Evolutionary conservation across 2,797 vertebrate species (phyloP), one percentile per base, ranked within the genome.

Genomic region (Eidolon dupreanum): DNA sequence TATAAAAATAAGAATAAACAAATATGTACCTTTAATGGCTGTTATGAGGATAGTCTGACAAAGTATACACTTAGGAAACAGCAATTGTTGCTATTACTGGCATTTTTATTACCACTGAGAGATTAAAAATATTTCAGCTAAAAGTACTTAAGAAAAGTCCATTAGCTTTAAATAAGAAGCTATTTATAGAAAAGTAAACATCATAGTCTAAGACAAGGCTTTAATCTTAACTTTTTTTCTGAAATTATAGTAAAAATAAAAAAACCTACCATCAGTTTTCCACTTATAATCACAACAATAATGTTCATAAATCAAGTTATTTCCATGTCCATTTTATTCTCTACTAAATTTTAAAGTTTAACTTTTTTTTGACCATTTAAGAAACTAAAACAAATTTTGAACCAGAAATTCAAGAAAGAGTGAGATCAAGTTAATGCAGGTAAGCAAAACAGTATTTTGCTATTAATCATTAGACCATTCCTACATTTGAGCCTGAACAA

Each of bases 331-430:
- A 94, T 59, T 84, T 91, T 90, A 96, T 61, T 96, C 43, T 73
- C 61, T 93, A 90, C 74, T 95, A 96, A 91, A 49, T 61, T 91
- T 95, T 93, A 90, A 96, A 86, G 31, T 93, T 97, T 95, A 92
- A 83, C 61, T 87, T 93, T 95, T 90, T 57, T 92, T 65, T 84
- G 10, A 82, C 49, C 31, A 79, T 73, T 96, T 94, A 93, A 95
- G 75, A 79, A 97, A 65, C 26, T 28, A 51, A 88, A 93, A 88
- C 38, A 97, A 93, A 57, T 82, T 82, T 6, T 92, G 36, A 93
- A 53, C 28, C 68, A 97, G 57, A 96, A 96, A 93, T 79, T 88
- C 26, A 79, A 86, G 73, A 93, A 82, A 57, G 8, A 38, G 16
- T 75, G 28, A 31, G 57, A 74, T 20, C 9, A 95, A 89, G 83